These are phyloP conservation scores for Paedocypris micromegethes DNA, from an alignment of 2,797 vertebrate species.

Conservation along the genomic window DNA sequence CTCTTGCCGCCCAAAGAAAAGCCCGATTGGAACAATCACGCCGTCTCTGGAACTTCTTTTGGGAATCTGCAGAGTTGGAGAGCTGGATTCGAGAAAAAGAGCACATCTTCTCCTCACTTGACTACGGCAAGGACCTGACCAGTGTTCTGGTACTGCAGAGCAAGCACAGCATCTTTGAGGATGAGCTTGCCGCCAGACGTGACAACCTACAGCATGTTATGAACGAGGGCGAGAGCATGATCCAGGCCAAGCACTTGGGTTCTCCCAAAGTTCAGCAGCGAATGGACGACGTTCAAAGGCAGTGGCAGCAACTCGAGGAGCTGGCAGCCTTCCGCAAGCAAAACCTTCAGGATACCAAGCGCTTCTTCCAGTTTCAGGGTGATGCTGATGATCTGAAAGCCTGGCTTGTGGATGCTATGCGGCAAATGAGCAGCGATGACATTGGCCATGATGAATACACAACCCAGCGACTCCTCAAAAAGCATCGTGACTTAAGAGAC, in stretches of 20 bases:
- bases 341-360: conserved; percentile 80
- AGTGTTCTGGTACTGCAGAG: conserved; percentile 84
- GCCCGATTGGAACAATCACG: conserved; percentile 83
- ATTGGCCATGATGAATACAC: conserved; percentile 88
- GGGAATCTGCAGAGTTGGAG: conserved; percentile 89
- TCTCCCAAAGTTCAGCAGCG: conserved; percentile 70
- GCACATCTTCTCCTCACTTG: conserved; percentile 87
- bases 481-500: conserved; percentile 77
- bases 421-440: conserved; percentile 76
- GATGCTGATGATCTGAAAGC: conserved; percentile 85
- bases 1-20: conserved; percentile 76
- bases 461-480: conserved; percentile 78
- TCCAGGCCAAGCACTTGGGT: conserved; percentile 72
- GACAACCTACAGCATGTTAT: conserved; percentile 71
- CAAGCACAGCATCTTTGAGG: conserved; percentile 89
- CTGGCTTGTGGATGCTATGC: conserved; percentile 79
- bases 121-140: conserved; percentile 91
- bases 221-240: conserved; percentile 74
- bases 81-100: conserved; percentile 96
- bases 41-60: conserved; percentile 87
- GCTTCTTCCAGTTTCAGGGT: conserved; percentile 93
- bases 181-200: conserved; percentile 80
- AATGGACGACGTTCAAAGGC: conserved; percentile 67
- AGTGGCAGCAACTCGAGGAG: conserved; percentile 90
- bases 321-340: conserved; percentile 82